These are phyloP conservation scores for Turritopsis dohrnii DNA, from an alignment of 30 jellyfish, hydroid and myxozoan species.

Conservation along the genomic window DNA sequence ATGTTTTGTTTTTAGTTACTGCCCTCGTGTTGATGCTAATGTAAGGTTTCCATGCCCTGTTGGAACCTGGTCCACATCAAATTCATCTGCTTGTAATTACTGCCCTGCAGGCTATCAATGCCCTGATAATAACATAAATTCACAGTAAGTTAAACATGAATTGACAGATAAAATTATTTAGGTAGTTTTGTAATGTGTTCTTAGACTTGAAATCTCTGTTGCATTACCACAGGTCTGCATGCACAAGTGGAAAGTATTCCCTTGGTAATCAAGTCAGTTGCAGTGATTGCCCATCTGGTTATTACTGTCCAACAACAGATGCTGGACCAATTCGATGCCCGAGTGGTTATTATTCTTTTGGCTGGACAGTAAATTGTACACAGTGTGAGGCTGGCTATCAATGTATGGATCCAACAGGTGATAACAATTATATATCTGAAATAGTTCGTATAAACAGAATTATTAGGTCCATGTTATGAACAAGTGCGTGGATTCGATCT, in stretches of 20 bases:
- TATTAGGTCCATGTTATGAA: not conserved
- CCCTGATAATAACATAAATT: constrained; percentile 49
- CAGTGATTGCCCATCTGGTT: constrained; percentile 76
- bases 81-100: constrained; percentile 52
- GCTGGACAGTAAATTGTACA: constrained; percentile 64
- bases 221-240: constrained; percentile 81
- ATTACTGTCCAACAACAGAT: constrained; percentile 59
- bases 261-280: constrained; percentile 71
- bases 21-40: constrained; percentile 54
- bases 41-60: constrained; percentile 44
- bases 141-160: constrained; percentile 38
- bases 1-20: constrained; percentile 46
- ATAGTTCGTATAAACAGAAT: not conserved
- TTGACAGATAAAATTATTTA: not conserved
- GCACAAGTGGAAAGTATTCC: constrained; percentile 75
- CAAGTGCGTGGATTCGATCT: too few relatives aligned
- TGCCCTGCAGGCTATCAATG: constrained; percentile 93
- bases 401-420: constrained; percentile 92
- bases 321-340: constrained; percentile 78
- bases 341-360: constrained; percentile 71
- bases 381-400: constrained; percentile 85
- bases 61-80: constrained; percentile 81
- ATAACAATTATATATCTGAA: not conserved
- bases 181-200: not conserved
- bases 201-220: not conserved